These are phyloP conservation scores for Lordiphosa clarofinis DNA, from an alignment of 1,140 invertebrate species.

Conservation along the genomic window DNA sequence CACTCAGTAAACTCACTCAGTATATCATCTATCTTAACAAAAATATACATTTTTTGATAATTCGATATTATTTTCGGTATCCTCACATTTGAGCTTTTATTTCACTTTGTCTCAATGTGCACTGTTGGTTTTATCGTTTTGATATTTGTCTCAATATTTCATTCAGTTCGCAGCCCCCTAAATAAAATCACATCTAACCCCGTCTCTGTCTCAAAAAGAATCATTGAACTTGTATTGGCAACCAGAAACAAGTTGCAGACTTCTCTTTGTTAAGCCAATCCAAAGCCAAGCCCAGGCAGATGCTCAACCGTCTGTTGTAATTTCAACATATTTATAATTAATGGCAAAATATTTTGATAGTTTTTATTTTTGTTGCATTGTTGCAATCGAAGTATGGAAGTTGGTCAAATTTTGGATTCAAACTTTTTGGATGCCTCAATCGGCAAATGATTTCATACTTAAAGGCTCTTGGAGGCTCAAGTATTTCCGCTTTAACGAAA, in stretches of 20 bases:
- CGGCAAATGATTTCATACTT: conserved; percentile 24
- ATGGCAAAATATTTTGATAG: conserved; percentile 73
- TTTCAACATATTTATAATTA: conserved; percentile 77
- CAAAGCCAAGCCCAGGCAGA: conserved; percentile 37
- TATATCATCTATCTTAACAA: too few species aligned
- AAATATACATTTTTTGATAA: too few species aligned
- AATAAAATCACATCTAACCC: neutral
- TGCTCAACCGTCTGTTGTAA: conserved; percentile 53
- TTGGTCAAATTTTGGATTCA: conserved; percentile 16
- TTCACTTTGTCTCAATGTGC: too few species aligned
- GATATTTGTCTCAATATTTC: too few species aligned
- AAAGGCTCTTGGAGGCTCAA: conserved; percentile 32
- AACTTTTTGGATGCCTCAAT: conserved; percentile 25
- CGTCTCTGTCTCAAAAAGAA: conserved; percentile 36
- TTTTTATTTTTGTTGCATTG: conserved; percentile 32
- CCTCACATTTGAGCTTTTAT: too few species aligned
- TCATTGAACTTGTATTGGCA: conserved; percentile 71
- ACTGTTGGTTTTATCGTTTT: too few species aligned
- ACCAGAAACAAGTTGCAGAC: conserved; percentile 52
- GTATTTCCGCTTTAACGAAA: conserved; percentile 58
- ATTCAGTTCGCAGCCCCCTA: neutral
- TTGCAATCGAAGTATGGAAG: conserved; percentile 28
- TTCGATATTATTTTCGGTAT: too few species aligned
- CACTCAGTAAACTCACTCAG: too few species aligned
- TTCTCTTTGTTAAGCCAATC: conserved; percentile 21